These are phyloP conservation scores for Argyra leucocephala DNA, from an alignment of 2,888 invertebrate species.

Conservation along the genomic window DNA sequence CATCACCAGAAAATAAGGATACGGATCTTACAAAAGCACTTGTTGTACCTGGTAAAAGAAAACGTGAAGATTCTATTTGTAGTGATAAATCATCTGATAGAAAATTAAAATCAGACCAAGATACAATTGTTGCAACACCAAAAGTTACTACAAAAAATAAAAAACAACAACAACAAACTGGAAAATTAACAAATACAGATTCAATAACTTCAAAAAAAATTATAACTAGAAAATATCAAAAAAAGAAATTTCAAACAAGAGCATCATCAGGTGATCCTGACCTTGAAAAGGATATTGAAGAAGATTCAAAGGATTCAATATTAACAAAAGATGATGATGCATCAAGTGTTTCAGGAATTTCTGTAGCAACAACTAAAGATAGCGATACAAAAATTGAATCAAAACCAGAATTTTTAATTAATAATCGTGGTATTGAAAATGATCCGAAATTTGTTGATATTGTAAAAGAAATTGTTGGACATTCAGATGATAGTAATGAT, in stretches of 20 bases:
- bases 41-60: constrained; percentile 9
- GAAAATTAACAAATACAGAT: background rate
- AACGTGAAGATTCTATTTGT: constrained; percentile 7
- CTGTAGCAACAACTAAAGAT: constrained; percentile 13
- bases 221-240: background rate
- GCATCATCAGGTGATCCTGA: background rate
- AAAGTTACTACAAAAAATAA: too few relatives aligned
- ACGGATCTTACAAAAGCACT: background rate
- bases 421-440: constrained; percentile 43
- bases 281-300: background rate
- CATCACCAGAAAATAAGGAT: background rate
- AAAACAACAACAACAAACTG: background rate
- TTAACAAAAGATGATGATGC: constrained; percentile 6
- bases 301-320: background rate
- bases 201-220: background rate
- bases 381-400: constrained; percentile 12
- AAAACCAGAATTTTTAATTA: constrained; percentile 42
- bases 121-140: background rate
- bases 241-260: background rate
- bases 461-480: constrained; percentile 32
- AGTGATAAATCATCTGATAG: constrained; percentile 4
- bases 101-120: background rate
- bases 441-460: constrained; percentile 44
- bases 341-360: constrained; percentile 13
- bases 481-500: background rate